These are phyloP conservation scores for Heterotis niloticus DNA, from an alignment of 2,113 vertebrate species.

Conservation along the genomic window DNA sequence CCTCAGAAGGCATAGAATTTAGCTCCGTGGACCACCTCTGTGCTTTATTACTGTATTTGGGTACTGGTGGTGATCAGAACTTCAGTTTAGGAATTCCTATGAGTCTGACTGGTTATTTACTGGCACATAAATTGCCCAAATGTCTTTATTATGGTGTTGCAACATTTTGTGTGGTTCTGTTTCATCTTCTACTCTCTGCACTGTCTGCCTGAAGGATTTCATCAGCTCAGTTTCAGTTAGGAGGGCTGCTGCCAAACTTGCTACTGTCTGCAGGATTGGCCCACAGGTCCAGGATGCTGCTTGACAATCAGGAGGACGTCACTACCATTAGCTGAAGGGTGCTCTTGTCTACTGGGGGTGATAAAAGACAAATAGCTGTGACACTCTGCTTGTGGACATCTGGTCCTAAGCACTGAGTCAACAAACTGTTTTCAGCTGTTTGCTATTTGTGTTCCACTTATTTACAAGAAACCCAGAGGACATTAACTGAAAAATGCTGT, in stretches of 20 bases:
- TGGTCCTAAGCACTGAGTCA: not conserved
- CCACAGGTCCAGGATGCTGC: not conserved
- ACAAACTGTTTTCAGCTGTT: not conserved
- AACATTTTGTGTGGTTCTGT: not conserved
- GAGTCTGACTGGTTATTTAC: not conserved
- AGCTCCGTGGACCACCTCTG: no score
- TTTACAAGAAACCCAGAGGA: not conserved
- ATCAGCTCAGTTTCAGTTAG: no score
- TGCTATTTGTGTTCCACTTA: not conserved
- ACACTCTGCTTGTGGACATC: not conserved
- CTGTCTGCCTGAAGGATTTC: not conserved
- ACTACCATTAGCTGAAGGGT: not conserved
- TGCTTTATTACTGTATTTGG: not conserved
- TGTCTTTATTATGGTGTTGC: not conserved
- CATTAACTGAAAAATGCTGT: not conserved
- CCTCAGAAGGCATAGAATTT: no score
- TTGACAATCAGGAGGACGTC: not conserved
- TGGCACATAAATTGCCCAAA: not conserved
- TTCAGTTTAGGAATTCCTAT: not conserved
- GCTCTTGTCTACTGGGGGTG: not conserved
- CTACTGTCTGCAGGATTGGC: slow-evolving; percentile 10
- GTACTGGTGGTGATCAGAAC: not conserved
- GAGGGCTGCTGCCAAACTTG: not conserved
- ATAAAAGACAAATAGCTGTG: not conserved
- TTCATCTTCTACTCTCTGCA: not conserved